phyloP scores from a whole-genome alignment of 2,113 vertebrate genomes.

The Indri indri region DNA sequence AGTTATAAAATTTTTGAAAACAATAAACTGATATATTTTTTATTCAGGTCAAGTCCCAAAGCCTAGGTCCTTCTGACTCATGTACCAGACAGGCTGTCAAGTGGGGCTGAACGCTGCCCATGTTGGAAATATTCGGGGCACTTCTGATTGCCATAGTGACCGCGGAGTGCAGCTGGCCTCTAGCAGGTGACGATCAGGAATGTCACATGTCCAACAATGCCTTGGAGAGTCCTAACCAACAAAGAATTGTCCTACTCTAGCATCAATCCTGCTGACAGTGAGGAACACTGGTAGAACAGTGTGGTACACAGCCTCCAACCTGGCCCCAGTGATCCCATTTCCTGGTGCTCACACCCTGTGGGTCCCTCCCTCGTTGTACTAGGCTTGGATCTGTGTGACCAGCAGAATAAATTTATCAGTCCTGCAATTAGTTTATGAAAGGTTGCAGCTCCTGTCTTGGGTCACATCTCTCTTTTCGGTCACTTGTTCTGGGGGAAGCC shows the following conservation, averaged over 20 bases:
- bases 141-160: background rate
- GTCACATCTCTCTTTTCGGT: background rate
- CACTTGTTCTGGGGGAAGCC: background rate
- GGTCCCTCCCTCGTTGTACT: background rate
- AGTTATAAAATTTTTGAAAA: background rate
- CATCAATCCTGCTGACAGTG: background rate
- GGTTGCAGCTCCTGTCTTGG: background rate
- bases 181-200: background rate
- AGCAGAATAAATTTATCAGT: background rate
- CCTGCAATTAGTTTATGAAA: background rate
- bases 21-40: background rate
- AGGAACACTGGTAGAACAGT: background rate
- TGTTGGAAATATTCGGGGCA: background rate
- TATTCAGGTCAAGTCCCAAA: background rate
- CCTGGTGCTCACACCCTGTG: background rate
- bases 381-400: background rate
- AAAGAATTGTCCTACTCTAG: background rate
- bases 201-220: background rate
- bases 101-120: background rate
- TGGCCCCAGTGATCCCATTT: rapidly evolving
- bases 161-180: background rate
- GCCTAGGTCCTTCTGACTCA: background rate
- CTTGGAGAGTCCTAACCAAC: background rate
- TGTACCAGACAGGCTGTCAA: background rate
- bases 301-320: background rate